Conservation (phyloP, 2,888 invertebrate genomes). For the Celastrina argiolus region DNA sequence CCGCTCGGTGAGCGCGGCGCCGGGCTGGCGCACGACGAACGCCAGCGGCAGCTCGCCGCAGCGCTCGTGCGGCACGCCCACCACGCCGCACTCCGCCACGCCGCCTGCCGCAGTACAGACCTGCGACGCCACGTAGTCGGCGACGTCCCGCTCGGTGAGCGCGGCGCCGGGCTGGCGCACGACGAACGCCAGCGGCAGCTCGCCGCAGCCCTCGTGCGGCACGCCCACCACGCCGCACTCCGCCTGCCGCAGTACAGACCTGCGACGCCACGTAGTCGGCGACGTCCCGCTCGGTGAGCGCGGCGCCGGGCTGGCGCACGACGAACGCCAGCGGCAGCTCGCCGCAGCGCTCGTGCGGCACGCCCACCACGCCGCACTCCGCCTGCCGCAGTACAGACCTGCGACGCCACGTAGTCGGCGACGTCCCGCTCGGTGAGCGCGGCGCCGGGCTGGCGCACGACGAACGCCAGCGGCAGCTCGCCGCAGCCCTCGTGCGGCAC, state of each 20-base stretch:
- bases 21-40: constrained; percentile 82
- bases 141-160: constrained; percentile 76
- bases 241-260: constrained; percentile 81
- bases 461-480: constrained; percentile 86
- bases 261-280: constrained; percentile 70
- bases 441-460: constrained; percentile 79
- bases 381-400: constrained; percentile 81
- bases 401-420: constrained; percentile 69
- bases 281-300: constrained; percentile 76
- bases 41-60: constrained; percentile 88
- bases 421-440: constrained; percentile 76
- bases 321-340: constrained; percentile 88
- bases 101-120: constrained; percentile 81
- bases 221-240: constrained; percentile 90
- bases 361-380: constrained; percentile 90
- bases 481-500: constrained; percentile 84
- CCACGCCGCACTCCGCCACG: constrained; percentile 88
- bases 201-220: constrained; percentile 84
- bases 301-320: constrained; percentile 76
- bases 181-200: constrained; percentile 86
- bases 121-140: constrained; percentile 71
- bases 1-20: constrained; percentile 64
- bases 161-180: constrained; percentile 77
- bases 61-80: constrained; percentile 84
- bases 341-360: constrained; percentile 84